Conservation (phyloP, 2,113 vertebrate genomes). For the Prionailurus viverrinus region DNA sequence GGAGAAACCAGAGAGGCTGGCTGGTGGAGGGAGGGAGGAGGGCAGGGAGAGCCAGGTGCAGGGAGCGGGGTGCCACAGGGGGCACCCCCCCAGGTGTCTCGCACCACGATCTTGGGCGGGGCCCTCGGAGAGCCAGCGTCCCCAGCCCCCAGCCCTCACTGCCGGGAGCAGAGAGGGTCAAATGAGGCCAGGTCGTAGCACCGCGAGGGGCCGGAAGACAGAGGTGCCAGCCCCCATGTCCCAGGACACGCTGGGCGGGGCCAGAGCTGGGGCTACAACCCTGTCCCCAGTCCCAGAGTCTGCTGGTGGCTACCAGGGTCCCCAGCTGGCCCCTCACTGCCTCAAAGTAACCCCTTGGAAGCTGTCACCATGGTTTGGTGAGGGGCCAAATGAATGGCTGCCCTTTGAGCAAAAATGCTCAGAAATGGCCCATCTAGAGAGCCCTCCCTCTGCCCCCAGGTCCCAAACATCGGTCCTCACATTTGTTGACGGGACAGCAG, state of each 20-base stretch:
- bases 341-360: fast-evolving
- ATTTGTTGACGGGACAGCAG: background rate
- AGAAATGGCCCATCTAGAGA: background rate
- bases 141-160: background rate
- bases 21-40: background rate
- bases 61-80: background rate
- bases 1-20: background rate
- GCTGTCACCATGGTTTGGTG: background rate
- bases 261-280: background rate
- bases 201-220: too few species aligned
- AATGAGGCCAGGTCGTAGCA: background rate
- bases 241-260: background rate
- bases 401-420: background rate
- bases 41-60: background rate
- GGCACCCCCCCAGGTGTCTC: background rate
- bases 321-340: background rate
- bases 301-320: background rate
- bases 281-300: background rate
- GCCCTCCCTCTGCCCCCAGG: fast-evolving
- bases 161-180: background rate
- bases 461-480: background rate
- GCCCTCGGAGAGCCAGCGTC: background rate
- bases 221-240: background rate
- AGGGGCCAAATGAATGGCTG: fast-evolving
- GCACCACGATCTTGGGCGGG: background rate